Evolutionary conservation across 2,113 vertebrate species (phyloP), one percentile per base, ranked within the genome.

Genomic region (Forbesichthys papilliferus): DNA sequence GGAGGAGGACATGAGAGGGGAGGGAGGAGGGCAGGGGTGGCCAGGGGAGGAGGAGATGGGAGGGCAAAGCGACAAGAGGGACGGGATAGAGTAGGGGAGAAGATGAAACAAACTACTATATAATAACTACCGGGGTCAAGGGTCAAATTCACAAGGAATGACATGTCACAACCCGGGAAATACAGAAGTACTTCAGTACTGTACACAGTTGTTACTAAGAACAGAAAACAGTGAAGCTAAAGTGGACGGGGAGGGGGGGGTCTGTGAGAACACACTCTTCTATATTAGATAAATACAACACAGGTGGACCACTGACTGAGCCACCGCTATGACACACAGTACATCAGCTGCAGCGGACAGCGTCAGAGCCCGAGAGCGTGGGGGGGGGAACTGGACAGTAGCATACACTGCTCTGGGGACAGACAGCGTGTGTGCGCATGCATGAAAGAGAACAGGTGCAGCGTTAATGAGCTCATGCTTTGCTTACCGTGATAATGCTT

Each of bases 321-420:
- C 73, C 52, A 69, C 52, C 14, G 76, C 70, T 72, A 79, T 62
- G 78, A 42, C 7, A 42, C 68, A 79, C 60, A 69, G 84, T 68
- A 87, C 84, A 87, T 72, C 71, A 67, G 74, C 77, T 85, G 66
- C 6, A 58, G 83, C 63, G 82, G 77, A 83, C 79, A 85, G 55
- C 78, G 84, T 72, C 84, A 89, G 73, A 90, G 88, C 85, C 86
- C 89, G 68, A 86, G 85, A 82, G 14, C 76, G 73, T 81, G 83
- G 87, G 69, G 85, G 85, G 48, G 87, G 87, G n/a, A n/a, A 16
- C 78, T 80, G 79, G 76, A 91, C 81, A 90, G 83, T 90, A 88
- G 90, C 87, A 89, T 90, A 93, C 5, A 83, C 70, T 68, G 86
- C 69, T 85, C 88, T 90, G 87, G 81, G 76, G 82, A 79, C 82